These are phyloP conservation scores for Strigamia crassipes DNA, from an alignment of 2,888 invertebrate genomes.

Conservation along the genomic window DNA sequence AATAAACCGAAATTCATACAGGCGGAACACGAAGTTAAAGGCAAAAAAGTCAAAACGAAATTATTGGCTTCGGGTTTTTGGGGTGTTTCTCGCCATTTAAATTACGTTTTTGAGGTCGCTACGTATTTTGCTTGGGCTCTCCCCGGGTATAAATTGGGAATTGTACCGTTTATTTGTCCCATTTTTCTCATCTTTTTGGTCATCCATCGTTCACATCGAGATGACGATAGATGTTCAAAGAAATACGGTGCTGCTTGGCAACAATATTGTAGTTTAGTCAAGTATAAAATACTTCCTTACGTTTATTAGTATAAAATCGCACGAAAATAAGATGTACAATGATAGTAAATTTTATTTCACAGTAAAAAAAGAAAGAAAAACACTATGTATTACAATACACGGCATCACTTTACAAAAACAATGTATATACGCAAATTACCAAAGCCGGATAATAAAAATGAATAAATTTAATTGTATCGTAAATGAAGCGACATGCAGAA, in stretches of 20 bases:
- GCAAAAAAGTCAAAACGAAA: constrained; percentile 55
- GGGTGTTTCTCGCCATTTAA: constrained; percentile 66
- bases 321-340: too few relatives aligned
- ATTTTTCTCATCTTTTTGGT: constrained; percentile 62
- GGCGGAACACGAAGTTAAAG: constrained; percentile 56
- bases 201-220: constrained; percentile 63
- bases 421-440: too few relatives aligned
- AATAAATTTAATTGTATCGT: not conserved
- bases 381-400: not conserved
- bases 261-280: constrained; percentile 63
- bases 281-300: constrained; percentile 64
- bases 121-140: constrained; percentile 63
- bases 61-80: constrained; percentile 66
- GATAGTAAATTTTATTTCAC: not conserved
- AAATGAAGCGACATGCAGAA: not conserved
- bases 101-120: constrained; percentile 65
- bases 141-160: constrained; percentile 59
- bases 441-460: too few relatives aligned
- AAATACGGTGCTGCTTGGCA: constrained; percentile 66
- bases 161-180: constrained; percentile 63
- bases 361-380: not conserved
- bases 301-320: constrained; percentile 59
- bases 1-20: constrained; percentile 58
- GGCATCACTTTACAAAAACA: not conserved
- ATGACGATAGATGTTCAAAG: constrained; percentile 64